Conservation (phyloP, 2,113 vertebrate genomes). For the Marmota flaviventris region DNA sequence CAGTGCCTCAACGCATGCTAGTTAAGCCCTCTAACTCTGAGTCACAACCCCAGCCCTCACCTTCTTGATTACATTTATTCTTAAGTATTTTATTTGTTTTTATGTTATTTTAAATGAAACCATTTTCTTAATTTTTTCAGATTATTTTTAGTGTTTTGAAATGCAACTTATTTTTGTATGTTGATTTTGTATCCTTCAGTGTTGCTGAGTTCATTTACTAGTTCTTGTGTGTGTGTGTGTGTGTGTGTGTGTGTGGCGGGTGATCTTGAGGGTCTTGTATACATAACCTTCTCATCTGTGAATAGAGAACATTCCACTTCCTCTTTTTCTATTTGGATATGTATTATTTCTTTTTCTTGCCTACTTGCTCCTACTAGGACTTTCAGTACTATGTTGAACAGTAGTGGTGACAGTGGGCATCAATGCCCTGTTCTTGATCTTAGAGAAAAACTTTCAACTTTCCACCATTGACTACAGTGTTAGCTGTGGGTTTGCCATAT, state of each 20-base stretch:
- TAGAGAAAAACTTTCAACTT: neutral
- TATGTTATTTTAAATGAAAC: neutral
- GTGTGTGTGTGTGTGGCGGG: too few relatives aligned
- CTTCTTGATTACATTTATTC: neutral
- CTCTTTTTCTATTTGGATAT: neutral
- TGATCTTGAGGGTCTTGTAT: neutral
- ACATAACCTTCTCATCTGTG: neutral
- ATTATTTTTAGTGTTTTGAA: neutral
- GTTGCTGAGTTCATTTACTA: neutral
- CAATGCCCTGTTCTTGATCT: neutral
- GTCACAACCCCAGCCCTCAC: too few relatives aligned
- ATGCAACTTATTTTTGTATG: neutral
- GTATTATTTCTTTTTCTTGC: neutral
- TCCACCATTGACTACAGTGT: neutral
- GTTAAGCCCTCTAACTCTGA: too few relatives aligned
- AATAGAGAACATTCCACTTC: constrained; percentile 2
- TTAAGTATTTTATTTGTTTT: neutral
- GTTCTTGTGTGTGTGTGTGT: neutral
- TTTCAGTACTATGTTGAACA: neutral
- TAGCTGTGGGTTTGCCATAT: neutral
- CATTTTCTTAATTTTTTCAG: constrained; percentile 38
- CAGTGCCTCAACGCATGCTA: too few relatives aligned
- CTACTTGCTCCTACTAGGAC: neutral
- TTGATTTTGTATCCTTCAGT: neutral
- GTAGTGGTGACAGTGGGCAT: neutral